Percentiles rank a stretch among this genome's conserved stretches.
These are phyloP conservation scores for Sebastes dallii DNA, from an alignment of 2,797 vertebrate genomes.

Conservation along the genomic window DNA sequence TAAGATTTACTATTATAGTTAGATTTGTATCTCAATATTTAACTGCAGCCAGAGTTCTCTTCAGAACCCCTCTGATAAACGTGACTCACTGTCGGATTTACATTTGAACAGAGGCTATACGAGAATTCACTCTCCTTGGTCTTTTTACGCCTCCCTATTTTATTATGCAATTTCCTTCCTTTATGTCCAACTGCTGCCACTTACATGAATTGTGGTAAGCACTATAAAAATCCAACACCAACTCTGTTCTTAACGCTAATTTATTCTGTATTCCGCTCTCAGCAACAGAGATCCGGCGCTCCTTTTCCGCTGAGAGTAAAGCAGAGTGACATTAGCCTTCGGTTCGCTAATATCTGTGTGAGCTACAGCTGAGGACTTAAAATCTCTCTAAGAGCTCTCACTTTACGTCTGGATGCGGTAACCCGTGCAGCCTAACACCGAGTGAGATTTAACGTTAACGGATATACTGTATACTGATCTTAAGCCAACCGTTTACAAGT, in stretches of 20 bases:
- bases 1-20: background rate
- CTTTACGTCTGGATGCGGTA: background rate
- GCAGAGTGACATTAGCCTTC: conserved; percentile 1
- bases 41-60: background rate
- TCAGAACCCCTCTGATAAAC: background rate
- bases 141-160: conserved; percentile 44
- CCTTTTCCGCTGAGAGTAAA: background rate
- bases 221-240: conserved; percentile 31
- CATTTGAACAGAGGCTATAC: background rate
- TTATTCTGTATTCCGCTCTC: background rate
- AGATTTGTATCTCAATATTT: background rate
- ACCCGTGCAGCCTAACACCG: background rate
- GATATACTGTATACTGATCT: conserved; percentile 32
- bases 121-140: background rate
- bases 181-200: conserved; percentile 41
- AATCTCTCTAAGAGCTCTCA: background rate
- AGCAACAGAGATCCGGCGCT: background rate
- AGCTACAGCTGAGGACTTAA: conserved; percentile 30
- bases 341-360: conserved; percentile 11
- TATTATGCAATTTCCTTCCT: conserved; percentile 50
- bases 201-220: conserved; percentile 27
- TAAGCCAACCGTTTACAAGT: conserved; percentile 48
- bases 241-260: conserved; percentile 28
- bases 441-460: conserved; percentile 30
- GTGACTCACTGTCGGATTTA: conserved; percentile 3